A percentile compares a stretch with the other conserved stretches of the same genome.
phyloP scores from a whole-genome alignment of 2,888 invertebrate genomes.

The Trypoxylon attenuatum region DNA sequence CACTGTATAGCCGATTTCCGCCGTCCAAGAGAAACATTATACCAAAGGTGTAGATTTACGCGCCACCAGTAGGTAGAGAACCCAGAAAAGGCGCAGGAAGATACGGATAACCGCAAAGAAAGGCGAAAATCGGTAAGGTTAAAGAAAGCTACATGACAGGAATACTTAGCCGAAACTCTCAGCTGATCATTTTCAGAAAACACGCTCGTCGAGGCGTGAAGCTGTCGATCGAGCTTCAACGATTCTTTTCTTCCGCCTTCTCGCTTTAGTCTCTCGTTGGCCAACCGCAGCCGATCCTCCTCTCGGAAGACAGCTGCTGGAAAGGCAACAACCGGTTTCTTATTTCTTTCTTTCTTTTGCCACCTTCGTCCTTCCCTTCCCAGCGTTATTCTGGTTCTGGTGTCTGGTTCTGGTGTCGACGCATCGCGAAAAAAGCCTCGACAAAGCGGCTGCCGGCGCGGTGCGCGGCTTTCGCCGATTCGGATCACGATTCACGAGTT shows the following conservation, averaged over 20 bases:
- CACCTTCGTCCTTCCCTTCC: neutral
- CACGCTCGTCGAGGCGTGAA: slow-evolving; percentile 24
- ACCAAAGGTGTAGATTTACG: slow-evolving; percentile 38
- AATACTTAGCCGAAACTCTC: slow-evolving; percentile 32
- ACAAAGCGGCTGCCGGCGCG: slow-evolving; percentile 39
- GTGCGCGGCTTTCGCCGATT: slow-evolving; percentile 33
- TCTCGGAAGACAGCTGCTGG: slow-evolving; percentile 46
- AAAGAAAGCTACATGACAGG: slow-evolving; percentile 23
- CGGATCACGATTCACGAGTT: slow-evolving; percentile 30
- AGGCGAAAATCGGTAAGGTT: slow-evolving; percentile 2
- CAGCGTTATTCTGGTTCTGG: slow-evolving; percentile 25
- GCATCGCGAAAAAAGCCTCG: slow-evolving; percentile 28
- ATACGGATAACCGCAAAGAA: slow-evolving; percentile 17
- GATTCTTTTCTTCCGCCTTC: slow-evolving; percentile 14
- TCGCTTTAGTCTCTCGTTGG: slow-evolving; percentile 5
- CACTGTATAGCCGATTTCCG: slow-evolving; percentile 45
- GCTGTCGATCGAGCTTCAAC: slow-evolving; percentile 32
- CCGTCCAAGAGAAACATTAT: slow-evolving; percentile 23
- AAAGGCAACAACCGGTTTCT: slow-evolving; percentile 49
- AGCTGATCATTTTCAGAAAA: slow-evolving; percentile 34
- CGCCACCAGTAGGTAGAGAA: slow-evolving; percentile 8
- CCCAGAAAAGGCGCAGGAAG: neutral
- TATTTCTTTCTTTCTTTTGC: slow-evolving; percentile 6
- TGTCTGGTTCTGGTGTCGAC: slow-evolving; percentile 32
- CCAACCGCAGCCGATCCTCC: slow-evolving; percentile 17